Conservation (phyloP, 2,113 vertebrate genomes). For the Serinus canaria region DNA sequence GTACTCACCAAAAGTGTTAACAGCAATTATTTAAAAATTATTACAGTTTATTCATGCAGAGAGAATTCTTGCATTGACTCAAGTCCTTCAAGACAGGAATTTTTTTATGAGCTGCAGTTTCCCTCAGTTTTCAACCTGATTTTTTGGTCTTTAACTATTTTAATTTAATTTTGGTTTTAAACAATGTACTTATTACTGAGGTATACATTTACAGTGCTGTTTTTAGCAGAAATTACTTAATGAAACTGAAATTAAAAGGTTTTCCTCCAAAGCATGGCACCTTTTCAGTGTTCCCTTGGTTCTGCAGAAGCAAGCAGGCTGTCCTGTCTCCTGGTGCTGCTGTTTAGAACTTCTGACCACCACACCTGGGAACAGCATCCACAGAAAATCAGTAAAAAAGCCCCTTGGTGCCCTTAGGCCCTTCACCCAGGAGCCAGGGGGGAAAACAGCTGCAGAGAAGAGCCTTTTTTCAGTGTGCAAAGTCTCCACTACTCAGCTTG, state of each 20-base stretch:
- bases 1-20: slow-evolving; percentile 16
- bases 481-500: background rate
- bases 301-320: background rate
- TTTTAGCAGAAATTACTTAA: background rate
- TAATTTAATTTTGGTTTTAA: background rate
- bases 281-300: background rate
- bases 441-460: background rate
- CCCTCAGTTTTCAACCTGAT: background rate
- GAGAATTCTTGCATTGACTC: background rate
- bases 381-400: background rate
- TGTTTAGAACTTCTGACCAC: background rate
- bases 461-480: background rate
- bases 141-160: background rate
- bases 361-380: background rate
- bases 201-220: background rate
- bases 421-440: background rate
- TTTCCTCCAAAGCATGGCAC: background rate
- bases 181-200: background rate
- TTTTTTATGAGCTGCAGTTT: background rate
- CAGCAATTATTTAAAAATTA: slow-evolving; percentile 40
- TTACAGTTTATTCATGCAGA: slow-evolving; percentile 25
- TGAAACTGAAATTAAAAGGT: background rate
- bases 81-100: background rate
- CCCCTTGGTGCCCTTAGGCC: background rate
- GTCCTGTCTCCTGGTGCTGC: background rate